Conservation (phyloP, 2,888 invertebrate species). For the Ceramica pisi region DNA sequence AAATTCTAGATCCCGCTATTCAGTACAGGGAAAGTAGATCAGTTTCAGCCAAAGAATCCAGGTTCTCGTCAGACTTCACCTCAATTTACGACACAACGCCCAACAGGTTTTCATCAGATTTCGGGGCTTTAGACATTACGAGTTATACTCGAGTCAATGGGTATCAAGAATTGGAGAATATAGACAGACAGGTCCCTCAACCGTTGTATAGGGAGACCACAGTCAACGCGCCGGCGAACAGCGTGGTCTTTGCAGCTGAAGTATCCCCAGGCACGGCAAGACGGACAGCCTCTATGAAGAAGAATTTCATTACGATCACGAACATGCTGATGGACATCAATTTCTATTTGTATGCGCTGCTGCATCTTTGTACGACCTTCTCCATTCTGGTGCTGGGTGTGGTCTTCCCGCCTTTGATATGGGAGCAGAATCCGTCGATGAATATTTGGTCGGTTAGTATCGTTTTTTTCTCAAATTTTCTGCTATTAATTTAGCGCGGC, state of each 20-base stretch:
- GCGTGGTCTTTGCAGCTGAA: constrained; percentile 81
- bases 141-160: constrained; percentile 77
- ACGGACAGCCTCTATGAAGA: constrained; percentile 84
- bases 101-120: constrained; percentile 72
- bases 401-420: constrained; percentile 89
- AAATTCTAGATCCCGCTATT: constrained; percentile 82
- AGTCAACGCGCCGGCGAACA: constrained; percentile 83
- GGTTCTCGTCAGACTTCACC: constrained; percentile 83
- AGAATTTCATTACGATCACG: constrained; percentile 84
- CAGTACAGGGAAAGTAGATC: constrained; percentile 76
- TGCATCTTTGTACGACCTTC: constrained; percentile 89
- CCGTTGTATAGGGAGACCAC: constrained; percentile 91
- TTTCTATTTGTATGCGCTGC: constrained; percentile 90
- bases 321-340: constrained; percentile 86
- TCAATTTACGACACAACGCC: constrained; percentile 71
- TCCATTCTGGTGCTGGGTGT: constrained; percentile 88
- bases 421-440: constrained; percentile 82
- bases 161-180: constrained; percentile 85
- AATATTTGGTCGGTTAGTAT: constrained; percentile 86
- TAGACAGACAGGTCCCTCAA: constrained; percentile 86
- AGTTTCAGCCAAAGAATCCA: constrained; percentile 61
- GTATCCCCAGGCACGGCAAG: constrained; percentile 83
- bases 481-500: neutral
- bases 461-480: neutral
- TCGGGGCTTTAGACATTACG: constrained; percentile 74